Base-by-base conservation (phyloP, 30 jellyfish, hydroid and myxozoan genomes). In the Pseudorhiza aurosa region DNA sequence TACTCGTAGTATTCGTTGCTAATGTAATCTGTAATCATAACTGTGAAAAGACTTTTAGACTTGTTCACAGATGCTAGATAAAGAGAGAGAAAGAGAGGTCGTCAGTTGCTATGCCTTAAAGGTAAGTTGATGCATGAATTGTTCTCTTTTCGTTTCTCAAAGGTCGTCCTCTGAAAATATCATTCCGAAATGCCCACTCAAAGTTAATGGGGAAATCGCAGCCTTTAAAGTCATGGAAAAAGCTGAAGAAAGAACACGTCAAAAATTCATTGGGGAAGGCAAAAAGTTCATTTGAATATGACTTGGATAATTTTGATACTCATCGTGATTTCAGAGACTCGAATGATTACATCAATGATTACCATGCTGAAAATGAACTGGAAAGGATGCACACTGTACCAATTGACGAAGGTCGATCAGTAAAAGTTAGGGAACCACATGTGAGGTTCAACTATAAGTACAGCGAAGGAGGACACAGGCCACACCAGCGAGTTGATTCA, bases 201-300 rank as follows among this genome's bases (percentile, higher is more conserved):
- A 64, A 33, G 37, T 11, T 22, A 30, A 58, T 8, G 35, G 17
- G 37, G 14, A 14, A 32, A 10, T 32, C 10, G 19, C 58, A 64
- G 6, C 37, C 32, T 24, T 30, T 64, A 9, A 64, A 32, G 9
- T 21, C 65, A 4, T 64, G 27, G 17, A 18, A 53, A 17, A 51
- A 40, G 27, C 77, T 50, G 27, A 65, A 33, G 28, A 64, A 64
- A 36, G 68, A 80, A 51, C 68, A 77, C 15, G 32, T 63, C 24
- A 65, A 65, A 36, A 80, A 80, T 47, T 58, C 75, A 35, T 57
- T 43, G 35, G 91, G 84, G 8, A 80, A 80, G 37, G 83, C 75
- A 2, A 80, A 80, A 19, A 70, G 81, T 43, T 65, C 57, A 0
- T 80, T 80, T 7, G 91, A 65, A 10, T 80, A 19, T 60, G 77